Conservation (phyloP, 92 coral and sea anemone genomes). For the Epizoanthus illoricatus region DNA sequence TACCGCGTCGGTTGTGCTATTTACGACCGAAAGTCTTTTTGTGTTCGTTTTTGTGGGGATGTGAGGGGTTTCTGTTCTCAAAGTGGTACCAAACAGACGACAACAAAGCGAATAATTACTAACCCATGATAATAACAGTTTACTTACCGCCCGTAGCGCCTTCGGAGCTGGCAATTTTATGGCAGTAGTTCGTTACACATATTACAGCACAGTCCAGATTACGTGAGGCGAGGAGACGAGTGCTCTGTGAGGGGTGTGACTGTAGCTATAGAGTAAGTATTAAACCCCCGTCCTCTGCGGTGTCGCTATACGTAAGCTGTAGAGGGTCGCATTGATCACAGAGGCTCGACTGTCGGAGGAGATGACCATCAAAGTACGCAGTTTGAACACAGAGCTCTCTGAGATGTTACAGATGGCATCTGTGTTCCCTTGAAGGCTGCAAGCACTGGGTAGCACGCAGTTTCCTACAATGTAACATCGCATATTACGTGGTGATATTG, state of each 20-base stretch:
- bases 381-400: neutral
- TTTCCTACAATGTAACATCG: neutral
- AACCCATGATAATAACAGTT: neutral
- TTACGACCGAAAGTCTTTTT: too few relatives aligned
- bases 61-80: too few relatives aligned
- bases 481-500: neutral
- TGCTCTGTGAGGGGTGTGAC: slow-evolving; percentile 4
- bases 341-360: too few relatives aligned
- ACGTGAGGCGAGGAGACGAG: neutral
- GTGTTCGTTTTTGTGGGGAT: too few relatives aligned
- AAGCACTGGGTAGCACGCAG: slow-evolving; percentile 6
- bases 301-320: too few relatives aligned
- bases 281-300: neutral
- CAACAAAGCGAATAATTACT: neutral
- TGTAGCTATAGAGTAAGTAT: neutral
- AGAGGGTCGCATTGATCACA: too few relatives aligned
- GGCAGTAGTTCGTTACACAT: neutral
- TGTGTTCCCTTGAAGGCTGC: slow-evolving; percentile 8
- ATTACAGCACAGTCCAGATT: neutral
- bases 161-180: slow-evolving; percentile 13
- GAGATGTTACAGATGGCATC: neutral
- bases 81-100: neutral
- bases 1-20: too few relatives aligned
- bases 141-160: neutral
- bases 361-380: neutral